Conservation (phyloP, 2,888 invertebrate genomes). For the Temnothorax rugatulus region DNA sequence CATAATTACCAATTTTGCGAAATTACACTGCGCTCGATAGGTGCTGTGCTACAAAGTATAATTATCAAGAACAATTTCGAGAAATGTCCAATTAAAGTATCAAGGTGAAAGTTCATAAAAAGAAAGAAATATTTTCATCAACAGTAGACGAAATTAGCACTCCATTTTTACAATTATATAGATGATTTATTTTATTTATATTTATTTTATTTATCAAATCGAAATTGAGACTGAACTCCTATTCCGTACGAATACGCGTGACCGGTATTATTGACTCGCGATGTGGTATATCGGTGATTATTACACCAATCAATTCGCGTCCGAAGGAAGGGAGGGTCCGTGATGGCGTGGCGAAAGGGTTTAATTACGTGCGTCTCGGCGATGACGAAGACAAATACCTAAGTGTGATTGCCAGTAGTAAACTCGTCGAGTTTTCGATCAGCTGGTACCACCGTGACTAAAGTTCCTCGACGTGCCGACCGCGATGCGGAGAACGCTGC, state of each 20-base stretch:
- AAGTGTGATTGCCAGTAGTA: conserved; percentile 57
- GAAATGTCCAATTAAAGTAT: conserved; percentile 11
- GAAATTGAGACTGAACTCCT: conserved; percentile 17
- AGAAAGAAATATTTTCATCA: background rate
- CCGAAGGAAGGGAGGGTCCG: conserved; percentile 8
- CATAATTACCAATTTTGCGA: conserved; percentile 19
- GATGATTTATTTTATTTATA: background rate
- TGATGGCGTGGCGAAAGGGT: conserved; percentile 62
- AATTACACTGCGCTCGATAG: conserved; percentile 9
- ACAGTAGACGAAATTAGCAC: background rate
- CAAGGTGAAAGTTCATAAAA: conserved; percentile 20
- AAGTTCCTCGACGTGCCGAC: conserved; percentile 29
- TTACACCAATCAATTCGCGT: conserved; percentile 50
- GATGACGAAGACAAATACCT: conserved; percentile 60
- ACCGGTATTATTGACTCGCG: conserved; percentile 34
- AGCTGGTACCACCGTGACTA: conserved; percentile 52
- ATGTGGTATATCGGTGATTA: conserved; percentile 55
- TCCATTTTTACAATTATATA: background rate
- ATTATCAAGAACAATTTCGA: conserved; percentile 25
- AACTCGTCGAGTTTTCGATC: conserved; percentile 57
- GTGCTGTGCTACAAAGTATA: conserved; percentile 9
- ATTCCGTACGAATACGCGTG: conserved; percentile 13
- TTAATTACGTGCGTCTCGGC: conserved; percentile 62
- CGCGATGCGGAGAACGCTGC: conserved; percentile 29
- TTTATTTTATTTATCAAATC: conserved; percentile 1